Conservation (phyloP, 2,888 invertebrate genomes). For the Yponomeuta evonymella region DNA sequence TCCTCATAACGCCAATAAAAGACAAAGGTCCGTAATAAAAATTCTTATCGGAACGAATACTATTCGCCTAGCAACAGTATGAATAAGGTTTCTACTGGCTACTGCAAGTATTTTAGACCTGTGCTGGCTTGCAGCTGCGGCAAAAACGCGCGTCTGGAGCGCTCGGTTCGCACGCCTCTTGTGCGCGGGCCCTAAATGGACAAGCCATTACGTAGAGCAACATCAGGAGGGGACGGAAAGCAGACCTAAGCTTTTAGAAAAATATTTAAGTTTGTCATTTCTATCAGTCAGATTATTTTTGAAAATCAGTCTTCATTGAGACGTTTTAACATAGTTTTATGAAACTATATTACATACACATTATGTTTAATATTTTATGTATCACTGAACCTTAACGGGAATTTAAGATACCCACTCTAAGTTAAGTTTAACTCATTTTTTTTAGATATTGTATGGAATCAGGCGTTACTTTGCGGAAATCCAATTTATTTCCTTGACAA, state of each 20-base stretch:
- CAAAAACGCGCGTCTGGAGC: neutral
- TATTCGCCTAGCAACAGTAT: neutral
- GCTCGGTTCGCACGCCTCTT: neutral
- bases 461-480: too few species aligned
- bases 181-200: neutral
- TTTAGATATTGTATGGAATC: too few species aligned
- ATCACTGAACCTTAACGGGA: too few species aligned
- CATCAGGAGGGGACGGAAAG: neutral
- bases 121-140: neutral
- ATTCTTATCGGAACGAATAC: neutral
- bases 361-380: too few species aligned
- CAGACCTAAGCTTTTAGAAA: neutral
- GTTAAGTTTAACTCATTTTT: neutral
- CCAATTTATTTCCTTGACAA: neutral
- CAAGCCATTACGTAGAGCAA: neutral
- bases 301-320: too few species aligned
- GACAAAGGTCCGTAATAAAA: too few species aligned
- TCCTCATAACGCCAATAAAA: too few species aligned
- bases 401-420: too few species aligned
- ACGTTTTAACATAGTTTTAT: too few species aligned
- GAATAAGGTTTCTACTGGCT: neutral
- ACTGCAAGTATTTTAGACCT: neutral
- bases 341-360: too few species aligned
- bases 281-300: too few species aligned
- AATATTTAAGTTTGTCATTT: too few species aligned